Percentiles rank a stretch among this genome's conserved stretches.
phyloP scores from a whole-genome alignment of 2,888 invertebrate species.

The Ophion obscuratus region DNA sequence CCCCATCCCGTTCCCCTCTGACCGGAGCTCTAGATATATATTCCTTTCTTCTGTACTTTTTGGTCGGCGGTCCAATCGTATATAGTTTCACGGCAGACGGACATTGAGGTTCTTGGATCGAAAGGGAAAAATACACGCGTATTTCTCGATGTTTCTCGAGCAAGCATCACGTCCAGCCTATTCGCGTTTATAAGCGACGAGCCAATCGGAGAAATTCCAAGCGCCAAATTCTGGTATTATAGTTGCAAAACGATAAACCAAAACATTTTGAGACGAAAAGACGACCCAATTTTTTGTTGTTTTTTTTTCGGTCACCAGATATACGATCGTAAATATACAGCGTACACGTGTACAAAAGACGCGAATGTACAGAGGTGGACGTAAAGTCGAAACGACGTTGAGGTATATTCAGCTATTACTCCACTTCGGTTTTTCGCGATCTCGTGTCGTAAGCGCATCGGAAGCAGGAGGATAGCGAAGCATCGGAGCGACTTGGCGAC shows the following conservation, averaged over 20 bases:
- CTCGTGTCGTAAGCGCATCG: constrained; percentile 56
- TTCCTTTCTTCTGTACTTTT: neutral
- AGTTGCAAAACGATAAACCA: constrained; percentile 18
- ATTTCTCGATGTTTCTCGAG: neutral
- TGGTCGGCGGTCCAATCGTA: neutral
- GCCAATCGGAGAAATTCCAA: neutral
- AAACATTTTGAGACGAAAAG: constrained; percentile 20
- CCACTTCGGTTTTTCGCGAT: constrained; percentile 52
- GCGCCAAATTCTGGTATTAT: neutral
- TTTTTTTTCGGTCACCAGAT: constrained; percentile 12
- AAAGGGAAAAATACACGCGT: neutral
- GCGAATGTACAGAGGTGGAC: constrained; percentile 28
- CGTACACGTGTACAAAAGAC: neutral
- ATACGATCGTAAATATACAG: constrained; percentile 24
- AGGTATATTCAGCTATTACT: constrained; percentile 51
- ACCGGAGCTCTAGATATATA: neutral
- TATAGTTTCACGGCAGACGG: neutral
- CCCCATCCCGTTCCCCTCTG: neutral
- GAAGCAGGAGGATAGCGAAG: constrained; percentile 42
- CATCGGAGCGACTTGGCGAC: constrained; percentile 61
- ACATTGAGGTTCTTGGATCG: too few relatives aligned
- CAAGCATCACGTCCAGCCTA: neutral
- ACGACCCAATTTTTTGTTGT: constrained; percentile 7
- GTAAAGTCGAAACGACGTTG: constrained; percentile 54
- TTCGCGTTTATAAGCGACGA: neutral